Evolutionary conservation across 2,113 vertebrate species (phyloP).

Genomic region (Sceloporus tristichus): DNA sequence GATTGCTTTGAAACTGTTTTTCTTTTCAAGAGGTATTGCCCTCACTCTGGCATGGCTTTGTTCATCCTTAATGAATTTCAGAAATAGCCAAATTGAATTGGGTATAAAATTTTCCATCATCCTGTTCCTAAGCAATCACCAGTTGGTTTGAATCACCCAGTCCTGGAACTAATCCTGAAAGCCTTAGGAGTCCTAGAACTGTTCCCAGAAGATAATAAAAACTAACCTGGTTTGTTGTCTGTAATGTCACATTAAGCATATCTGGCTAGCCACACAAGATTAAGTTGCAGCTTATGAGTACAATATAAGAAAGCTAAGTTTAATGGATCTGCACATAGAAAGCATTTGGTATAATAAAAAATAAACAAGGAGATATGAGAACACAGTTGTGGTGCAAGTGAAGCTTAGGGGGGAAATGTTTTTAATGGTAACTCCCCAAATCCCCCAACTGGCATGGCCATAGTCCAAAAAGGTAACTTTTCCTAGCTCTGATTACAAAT

Average conservation of each 20-base stretch:
- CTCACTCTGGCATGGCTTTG: not conserved
- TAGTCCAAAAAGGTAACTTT: not conserved
- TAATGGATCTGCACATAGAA: not conserved
- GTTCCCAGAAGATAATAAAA: too few relatives aligned
- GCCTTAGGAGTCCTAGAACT: not conserved
- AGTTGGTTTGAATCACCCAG: not conserved
- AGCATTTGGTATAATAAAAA: not conserved
- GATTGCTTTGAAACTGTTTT: not conserved
- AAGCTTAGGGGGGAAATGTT: not conserved
- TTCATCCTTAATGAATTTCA: not conserved
- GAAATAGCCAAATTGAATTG: not conserved
- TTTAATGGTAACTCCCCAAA: not conserved
- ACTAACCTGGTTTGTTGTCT: too few relatives aligned
- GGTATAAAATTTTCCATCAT: not conserved
- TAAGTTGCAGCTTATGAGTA: not conserved
- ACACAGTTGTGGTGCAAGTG: not conserved
- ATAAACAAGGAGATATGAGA: not conserved
- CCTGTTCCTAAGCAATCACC: not conserved
- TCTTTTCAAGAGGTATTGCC: not conserved
- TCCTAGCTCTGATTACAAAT: not conserved
- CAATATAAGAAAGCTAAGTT: not conserved
- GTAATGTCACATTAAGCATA: not conserved
- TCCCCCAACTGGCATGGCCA: not conserved
- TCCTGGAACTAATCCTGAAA: not conserved
- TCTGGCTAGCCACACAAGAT: not conserved